These are phyloP conservation scores for Coracopsis vasa DNA, from an alignment of 2,113 vertebrate genomes.

Conservation along the genomic window DNA sequence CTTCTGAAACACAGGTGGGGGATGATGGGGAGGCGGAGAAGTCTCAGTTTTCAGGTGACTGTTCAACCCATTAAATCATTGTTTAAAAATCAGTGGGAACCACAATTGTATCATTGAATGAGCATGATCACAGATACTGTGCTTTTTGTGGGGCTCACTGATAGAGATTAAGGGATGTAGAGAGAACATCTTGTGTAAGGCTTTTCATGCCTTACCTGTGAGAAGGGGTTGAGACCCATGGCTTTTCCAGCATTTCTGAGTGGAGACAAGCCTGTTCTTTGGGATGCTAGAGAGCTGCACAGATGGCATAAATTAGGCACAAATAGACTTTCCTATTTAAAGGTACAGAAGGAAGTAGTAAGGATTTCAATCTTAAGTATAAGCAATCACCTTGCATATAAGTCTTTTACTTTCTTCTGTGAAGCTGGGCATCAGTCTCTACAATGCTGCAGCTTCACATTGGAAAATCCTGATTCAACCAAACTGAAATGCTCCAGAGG, in stretches of 20 bases:
- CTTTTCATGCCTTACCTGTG: not conserved
- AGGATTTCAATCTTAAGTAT: not conserved
- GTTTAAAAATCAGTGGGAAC: not conserved
- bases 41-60: not conserved
- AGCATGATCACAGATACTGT: not conserved
- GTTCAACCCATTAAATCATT: not conserved
- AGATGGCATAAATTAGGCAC: not conserved
- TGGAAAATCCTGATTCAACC: slow-evolving; percentile 22
- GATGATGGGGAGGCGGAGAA: not conserved
- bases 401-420: not conserved
- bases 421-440: not conserved
- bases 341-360: not conserved
- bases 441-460: not conserved
- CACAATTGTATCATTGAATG: not conserved
- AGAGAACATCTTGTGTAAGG: not conserved
- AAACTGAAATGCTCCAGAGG: slow-evolving; percentile 8
- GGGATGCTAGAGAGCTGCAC: not conserved
- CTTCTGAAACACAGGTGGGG: not conserved
- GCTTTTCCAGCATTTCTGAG: not conserved
- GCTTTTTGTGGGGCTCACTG: not conserved
- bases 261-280: not conserved
- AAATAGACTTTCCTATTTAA: not conserved
- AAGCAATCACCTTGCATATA: not conserved
- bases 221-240: not conserved
- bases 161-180: not conserved